Evolutionary conservation across 92 coral and sea anemone genomes (phyloP).

Genomic region (Phenganax subtilis): DNA sequence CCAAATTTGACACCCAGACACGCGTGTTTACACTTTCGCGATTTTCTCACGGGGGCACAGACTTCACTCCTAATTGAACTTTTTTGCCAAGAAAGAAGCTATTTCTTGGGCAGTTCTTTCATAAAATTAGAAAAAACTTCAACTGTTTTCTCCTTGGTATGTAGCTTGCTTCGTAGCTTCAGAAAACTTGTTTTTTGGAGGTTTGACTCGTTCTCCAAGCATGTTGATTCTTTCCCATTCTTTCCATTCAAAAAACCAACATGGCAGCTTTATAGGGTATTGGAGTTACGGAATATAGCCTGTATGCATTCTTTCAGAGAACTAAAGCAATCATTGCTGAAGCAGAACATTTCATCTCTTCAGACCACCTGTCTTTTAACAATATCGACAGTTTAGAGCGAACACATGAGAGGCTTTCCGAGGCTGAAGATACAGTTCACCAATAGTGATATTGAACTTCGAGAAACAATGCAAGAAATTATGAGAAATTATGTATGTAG

Average conservation of each 20-base stretch:
- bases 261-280: conserved; percentile 54
- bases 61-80: no score
- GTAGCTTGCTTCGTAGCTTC: no score
- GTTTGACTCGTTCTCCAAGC: no score
- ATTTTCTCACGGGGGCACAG: no score
- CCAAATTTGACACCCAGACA: no score
- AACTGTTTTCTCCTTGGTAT: no score
- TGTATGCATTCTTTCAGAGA: conserved; percentile 32
- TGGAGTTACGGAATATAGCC: conserved; percentile 52
- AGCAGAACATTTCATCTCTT: conserved; percentile 53
- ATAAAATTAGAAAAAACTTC: no score
- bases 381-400: conserved; percentile 46
- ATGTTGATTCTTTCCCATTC: no score
- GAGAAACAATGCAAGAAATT: conserved; percentile 36
- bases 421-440: conserved; percentile 60
- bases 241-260: neutral
- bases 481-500: neutral
- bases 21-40: no score
- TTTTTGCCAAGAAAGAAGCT: no score
- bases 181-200: no score
- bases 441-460: conserved; percentile 32
- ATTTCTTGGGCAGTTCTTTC: no score
- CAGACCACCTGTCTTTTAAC: conserved; percentile 34
- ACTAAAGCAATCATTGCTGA: conserved; percentile 52
- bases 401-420: conserved; percentile 57